Conservation (phyloP, 2,888 invertebrate species). For the Aporophyla lueneburgensis region DNA sequence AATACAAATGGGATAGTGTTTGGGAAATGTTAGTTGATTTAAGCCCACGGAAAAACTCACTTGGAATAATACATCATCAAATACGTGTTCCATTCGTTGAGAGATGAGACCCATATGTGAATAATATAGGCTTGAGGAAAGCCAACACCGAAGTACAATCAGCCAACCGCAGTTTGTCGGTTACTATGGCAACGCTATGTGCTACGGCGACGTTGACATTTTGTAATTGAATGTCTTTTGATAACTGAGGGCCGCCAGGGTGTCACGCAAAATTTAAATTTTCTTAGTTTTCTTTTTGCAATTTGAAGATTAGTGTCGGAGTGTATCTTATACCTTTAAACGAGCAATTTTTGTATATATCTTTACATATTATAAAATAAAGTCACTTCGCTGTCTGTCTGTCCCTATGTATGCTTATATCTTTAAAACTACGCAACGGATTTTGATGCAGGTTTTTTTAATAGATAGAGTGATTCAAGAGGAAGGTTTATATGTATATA, state of each 20-base stretch:
- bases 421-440: too few relatives aligned
- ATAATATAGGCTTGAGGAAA: not conserved
- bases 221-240: not conserved
- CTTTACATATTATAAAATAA: too few relatives aligned
- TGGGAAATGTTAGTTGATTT: slow-evolving; percentile 43
- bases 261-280: too few relatives aligned
- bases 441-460: too few relatives aligned
- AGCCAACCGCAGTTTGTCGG: not conserved
- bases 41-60: slow-evolving; percentile 33
- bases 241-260: not conserved
- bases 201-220: not conserved
- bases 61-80: slow-evolving; percentile 20
- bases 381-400: too few relatives aligned
- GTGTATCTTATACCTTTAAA: too few relatives aligned
- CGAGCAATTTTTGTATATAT: too few relatives aligned
- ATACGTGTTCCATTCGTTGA: slow-evolving; percentile 24
- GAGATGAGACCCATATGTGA: slow-evolving; percentile 25
- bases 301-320: too few relatives aligned
- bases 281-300: too few relatives aligned
- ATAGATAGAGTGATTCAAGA: too few relatives aligned
- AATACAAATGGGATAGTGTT: slow-evolving; percentile 34
- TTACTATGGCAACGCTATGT: not conserved
- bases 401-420: too few relatives aligned
- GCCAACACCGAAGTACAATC: not conserved
- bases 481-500: too few relatives aligned